These are phyloP conservation scores for Eufriesea mexicana DNA, from an alignment of 1,140 invertebrate genomes.

Conservation along the genomic window DNA sequence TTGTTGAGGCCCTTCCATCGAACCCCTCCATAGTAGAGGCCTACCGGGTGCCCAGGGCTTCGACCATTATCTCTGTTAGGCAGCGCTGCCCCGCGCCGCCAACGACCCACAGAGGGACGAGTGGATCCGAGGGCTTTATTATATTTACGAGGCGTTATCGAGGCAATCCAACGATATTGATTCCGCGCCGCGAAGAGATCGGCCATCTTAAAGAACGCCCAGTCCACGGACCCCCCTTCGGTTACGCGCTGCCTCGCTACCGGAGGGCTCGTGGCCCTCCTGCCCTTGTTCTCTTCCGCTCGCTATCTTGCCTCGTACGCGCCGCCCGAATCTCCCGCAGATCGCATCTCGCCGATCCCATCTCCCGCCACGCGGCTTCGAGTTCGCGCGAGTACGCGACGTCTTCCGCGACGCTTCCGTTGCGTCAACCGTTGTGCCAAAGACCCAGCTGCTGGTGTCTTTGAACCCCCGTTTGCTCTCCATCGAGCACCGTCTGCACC, in stretches of 20 bases:
- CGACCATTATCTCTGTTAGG: conserved; percentile 68
- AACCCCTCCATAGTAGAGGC: conserved; percentile 39
- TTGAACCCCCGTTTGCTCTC: no score
- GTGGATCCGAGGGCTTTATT: conserved; percentile 74
- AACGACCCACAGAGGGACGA: conserved; percentile 17
- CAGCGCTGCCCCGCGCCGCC: conserved; percentile 27
- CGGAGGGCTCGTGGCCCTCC: conserved; percentile 57
- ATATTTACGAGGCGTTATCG: conserved; percentile 81
- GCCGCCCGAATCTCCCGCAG: no score
- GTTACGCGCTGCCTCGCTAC: conserved; percentile 53
- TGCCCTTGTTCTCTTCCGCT: conserved; percentile 6
- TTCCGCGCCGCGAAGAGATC: conserved; percentile 72
- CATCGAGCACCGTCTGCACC: no score
- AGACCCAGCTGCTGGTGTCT: no score
- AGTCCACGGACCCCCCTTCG: conserved; percentile 28
- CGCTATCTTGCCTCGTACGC: not conserved
- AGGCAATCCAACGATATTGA: conserved; percentile 79
- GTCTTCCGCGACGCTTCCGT: no score
- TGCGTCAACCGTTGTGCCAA: no score
- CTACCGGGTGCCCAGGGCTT: conserved; percentile 62
- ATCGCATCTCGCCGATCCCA: no score
- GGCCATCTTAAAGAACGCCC: conserved; percentile 65
- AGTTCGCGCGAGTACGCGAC: no score
- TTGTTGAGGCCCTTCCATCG: conserved; percentile 50
- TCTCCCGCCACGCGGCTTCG: no score